A percentile compares a stretch with the other conserved stretches of the same genome.
Evolutionary conservation across 2,797 vertebrate genomes (phyloP).

Genomic region (Gallirallus australis): DNA sequence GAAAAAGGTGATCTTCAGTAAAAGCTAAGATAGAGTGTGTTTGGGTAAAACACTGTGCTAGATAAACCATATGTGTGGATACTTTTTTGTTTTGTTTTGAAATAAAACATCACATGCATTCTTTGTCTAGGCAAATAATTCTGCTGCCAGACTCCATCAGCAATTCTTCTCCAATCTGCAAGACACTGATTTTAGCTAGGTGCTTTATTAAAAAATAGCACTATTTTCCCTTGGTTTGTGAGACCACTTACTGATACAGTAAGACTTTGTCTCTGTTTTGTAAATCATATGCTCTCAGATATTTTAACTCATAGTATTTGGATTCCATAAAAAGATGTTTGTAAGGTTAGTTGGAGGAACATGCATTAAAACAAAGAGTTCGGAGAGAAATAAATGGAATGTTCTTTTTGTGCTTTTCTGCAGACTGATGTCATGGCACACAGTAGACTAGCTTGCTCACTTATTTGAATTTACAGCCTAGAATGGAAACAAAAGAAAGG

Average conservation of each 20-base stretch:
- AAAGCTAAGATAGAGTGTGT: background rate
- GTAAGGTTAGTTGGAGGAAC: background rate
- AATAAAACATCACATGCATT: background rate
- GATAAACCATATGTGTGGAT: background rate
- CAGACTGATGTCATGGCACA: background rate
- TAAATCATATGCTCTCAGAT: background rate
- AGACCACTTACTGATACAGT: background rate
- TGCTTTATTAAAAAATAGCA: constrained; percentile 43
- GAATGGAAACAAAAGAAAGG: constrained; percentile 33
- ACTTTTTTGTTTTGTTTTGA: background rate
- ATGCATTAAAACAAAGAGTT: background rate
- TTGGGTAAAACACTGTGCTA: background rate
- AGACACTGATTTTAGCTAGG: constrained; percentile 1
- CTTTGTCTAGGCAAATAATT: background rate
- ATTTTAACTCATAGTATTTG: background rate
- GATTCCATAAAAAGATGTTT: background rate
- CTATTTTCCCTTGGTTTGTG: background rate
- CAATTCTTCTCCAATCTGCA: background rate
- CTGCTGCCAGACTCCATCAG: background rate
- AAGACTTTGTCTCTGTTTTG: background rate
- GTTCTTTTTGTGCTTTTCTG: background rate
- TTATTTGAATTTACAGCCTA: constrained; percentile 32
- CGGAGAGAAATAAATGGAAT: background rate
- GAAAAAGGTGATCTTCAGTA: background rate
- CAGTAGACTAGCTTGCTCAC: background rate